Conservation (phyloP, 2,797 vertebrate genomes). For the Brotogeris chrysoptera region DNA sequence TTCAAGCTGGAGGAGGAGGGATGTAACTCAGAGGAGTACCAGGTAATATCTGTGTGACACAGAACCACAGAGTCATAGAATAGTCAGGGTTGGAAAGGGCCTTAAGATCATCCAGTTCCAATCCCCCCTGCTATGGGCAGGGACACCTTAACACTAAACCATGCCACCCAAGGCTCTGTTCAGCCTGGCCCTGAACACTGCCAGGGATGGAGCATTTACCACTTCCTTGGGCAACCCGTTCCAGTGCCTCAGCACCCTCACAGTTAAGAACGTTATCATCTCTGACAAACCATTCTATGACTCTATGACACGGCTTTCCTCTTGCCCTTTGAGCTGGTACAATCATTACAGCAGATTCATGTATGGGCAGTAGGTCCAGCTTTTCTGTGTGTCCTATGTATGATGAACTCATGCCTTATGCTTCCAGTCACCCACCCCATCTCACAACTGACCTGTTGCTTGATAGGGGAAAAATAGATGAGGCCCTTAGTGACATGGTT, state of each 20-base stretch:
- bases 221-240: not conserved
- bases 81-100: no score
- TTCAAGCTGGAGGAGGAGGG: not conserved
- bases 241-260: no score
- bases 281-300: not conserved
- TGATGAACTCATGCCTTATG: not conserved
- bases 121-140: no score
- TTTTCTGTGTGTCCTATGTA: not conserved
- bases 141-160: no score
- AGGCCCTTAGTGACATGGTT: not conserved
- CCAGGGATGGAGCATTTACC: not conserved
- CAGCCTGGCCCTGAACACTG: not conserved
- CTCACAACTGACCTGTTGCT: not conserved
- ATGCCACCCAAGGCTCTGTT: not conserved
- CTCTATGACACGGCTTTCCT: not conserved
- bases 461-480: not conserved
- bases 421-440: not conserved
- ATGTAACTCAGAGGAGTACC: not conserved
- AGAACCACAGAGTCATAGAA: no score
- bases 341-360: not conserved
- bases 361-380: fast-evolving
- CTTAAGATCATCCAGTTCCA: no score
- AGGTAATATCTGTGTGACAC: not conserved
- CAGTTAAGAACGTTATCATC: not conserved
- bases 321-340: not conserved